Evolutionary conservation across 2,113 vertebrate species (phyloP).

Genomic region (Pimephales promelas): DNA sequence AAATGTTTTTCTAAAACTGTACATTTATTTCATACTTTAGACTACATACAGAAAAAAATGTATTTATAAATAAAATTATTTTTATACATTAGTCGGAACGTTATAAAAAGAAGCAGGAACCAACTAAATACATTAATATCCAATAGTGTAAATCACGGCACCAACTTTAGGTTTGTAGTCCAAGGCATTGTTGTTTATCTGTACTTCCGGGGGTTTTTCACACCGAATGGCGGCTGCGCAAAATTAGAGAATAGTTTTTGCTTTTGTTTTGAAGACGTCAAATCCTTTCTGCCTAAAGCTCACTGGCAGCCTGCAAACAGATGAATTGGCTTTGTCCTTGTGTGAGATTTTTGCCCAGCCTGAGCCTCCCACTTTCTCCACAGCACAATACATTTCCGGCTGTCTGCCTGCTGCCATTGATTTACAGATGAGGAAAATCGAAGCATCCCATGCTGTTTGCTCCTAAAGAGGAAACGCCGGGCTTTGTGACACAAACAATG

Average conservation of each 20-base stretch:
- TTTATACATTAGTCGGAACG: no score
- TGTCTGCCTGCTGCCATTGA: constrained; percentile 65
- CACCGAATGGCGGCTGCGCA: no score
- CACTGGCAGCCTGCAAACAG: constrained; percentile 30
- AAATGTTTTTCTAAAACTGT: no score
- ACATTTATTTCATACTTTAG: no score
- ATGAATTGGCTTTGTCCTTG: constrained; percentile 64
- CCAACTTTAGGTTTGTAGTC: no score
- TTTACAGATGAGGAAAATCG: constrained; percentile 64
- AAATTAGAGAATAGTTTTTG: not conserved
- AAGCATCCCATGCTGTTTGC: constrained; percentile 65
- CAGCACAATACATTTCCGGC: constrained; percentile 62
- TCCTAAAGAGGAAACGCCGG: constrained; percentile 59
- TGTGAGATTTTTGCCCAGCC: constrained; percentile 9
- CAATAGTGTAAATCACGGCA: no score
- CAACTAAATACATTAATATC: no score
- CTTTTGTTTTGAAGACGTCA: not conserved
- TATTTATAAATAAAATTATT: no score
- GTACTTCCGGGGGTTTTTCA: no score
- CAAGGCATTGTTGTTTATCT: no score
- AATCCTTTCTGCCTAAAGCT: constrained; percentile 22
- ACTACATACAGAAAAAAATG: no score
- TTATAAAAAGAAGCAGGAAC: no score
- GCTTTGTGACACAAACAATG: constrained; percentile 61
- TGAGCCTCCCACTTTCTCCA: constrained; percentile 42